Percentiles rank a stretch among this genome's conserved stretches.
Evolutionary conservation across 2,113 vertebrate species (phyloP).

Genomic region (Mystacornis crossleyi): DNA sequence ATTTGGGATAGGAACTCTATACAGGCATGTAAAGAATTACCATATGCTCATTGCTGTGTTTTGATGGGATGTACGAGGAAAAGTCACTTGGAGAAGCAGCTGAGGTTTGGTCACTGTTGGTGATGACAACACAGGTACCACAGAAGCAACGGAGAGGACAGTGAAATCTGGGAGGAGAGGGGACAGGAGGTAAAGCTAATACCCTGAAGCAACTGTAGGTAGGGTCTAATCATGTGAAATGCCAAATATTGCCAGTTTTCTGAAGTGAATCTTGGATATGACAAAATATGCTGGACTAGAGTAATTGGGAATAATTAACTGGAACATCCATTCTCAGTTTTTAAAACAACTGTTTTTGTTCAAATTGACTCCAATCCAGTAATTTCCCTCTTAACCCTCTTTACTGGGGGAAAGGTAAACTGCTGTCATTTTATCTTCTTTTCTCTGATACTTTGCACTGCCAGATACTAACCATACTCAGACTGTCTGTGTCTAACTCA

Average conservation of each 20-base stretch:
- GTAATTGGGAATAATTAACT: background rate
- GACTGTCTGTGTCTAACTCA: background rate
- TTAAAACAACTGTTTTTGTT: background rate
- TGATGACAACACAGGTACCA: background rate
- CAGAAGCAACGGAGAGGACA: background rate
- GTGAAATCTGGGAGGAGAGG: background rate
- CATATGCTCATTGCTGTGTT: background rate
- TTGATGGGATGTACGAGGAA: background rate
- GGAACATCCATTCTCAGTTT: background rate
- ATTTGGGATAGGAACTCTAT: background rate
- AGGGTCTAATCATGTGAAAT: background rate
- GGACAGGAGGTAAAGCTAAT: background rate
- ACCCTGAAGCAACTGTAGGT: background rate
- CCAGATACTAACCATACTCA: background rate
- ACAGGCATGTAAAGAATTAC: background rate
- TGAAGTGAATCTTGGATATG: background rate
- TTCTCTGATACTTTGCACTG: background rate
- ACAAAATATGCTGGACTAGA: background rate
- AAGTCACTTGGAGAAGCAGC: background rate
- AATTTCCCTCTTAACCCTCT: background rate
- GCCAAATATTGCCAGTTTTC: background rate
- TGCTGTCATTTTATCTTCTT: background rate
- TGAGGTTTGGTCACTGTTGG: fast-evolving
- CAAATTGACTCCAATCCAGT: background rate
- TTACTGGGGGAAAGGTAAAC: background rate